phyloP scores from a whole-genome alignment of 2,797 vertebrate species.

The Chelonia mydas region DNA sequence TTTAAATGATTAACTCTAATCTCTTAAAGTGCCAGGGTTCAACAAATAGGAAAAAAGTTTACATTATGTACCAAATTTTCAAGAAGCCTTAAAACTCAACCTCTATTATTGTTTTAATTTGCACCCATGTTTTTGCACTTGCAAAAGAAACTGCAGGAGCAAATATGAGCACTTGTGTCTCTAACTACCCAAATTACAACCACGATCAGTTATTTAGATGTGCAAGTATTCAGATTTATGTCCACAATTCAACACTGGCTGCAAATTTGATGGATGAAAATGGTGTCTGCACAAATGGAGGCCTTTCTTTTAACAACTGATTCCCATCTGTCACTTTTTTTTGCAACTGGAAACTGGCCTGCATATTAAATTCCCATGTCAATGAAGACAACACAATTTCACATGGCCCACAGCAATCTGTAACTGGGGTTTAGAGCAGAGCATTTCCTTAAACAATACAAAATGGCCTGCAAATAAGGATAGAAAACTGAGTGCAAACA shows the following conservation, averaged over 20 bases:
- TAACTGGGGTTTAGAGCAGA: not conserved
- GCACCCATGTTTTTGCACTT: not conserved
- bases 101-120: not conserved
- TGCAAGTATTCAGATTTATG: not conserved
- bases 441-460: conserved; percentile 16
- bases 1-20: not conserved
- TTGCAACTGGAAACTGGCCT: not conserved
- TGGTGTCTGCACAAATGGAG: not conserved
- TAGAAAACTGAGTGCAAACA: not conserved
- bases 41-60: not conserved
- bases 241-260: rapidly evolving
- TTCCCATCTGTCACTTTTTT: not conserved
- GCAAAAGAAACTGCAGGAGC: not conserved
- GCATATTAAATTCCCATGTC: not conserved
- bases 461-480: conserved; percentile 15
- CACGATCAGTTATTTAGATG: not conserved
- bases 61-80: not conserved
- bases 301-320: rapidly evolving
- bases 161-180: not conserved
- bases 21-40: not conserved
- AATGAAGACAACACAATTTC: not conserved
- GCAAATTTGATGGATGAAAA: not conserved
- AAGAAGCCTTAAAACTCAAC: not conserved
- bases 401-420: not conserved
- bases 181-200: not conserved